phyloP scores from a whole-genome alignment of 1,140 invertebrate genomes.

The Pollicipes pollicipes region DNA sequence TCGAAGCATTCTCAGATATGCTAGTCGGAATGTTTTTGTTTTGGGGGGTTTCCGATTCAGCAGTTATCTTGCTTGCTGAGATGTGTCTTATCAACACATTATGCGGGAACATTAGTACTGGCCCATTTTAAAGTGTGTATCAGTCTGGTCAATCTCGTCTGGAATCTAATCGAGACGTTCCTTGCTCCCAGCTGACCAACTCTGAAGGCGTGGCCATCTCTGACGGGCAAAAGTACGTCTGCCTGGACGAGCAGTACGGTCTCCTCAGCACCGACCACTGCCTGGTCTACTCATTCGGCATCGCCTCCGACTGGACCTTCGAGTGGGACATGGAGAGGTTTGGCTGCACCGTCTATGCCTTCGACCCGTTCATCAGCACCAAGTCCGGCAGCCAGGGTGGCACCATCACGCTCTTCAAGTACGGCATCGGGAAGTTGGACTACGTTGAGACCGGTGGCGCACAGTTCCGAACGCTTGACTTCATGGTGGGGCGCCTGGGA shows the following conservation, averaged over 20 bases:
- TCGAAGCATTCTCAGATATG: no score
- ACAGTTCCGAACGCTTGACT: constrained; percentile 10
- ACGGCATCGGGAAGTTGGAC: not conserved
- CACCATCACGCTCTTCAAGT: not conserved
- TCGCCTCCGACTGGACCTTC: constrained; percentile 22
- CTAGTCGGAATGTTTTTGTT: not conserved
- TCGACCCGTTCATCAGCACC: constrained; percentile 18
- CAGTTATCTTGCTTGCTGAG: not conserved
- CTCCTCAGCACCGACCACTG: constrained; percentile 12
- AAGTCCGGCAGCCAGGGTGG: not conserved
- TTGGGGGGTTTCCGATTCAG: not conserved
- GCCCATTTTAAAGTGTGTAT: not conserved
- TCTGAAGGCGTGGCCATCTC: no score
- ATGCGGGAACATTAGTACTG: no score
- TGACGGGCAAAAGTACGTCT: constrained; percentile 17
- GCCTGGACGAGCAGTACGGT: constrained; percentile 12
- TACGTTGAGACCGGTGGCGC: no score
- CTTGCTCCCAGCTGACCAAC: not conserved
- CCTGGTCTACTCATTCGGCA: constrained; percentile 19
- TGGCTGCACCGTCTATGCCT: constrained; percentile 21
- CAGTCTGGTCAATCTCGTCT: not conserved
- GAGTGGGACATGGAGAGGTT: constrained; percentile 18
- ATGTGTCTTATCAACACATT: no score
- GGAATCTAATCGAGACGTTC: no score
- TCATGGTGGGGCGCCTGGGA: constrained; percentile 10